phyloP scores from a whole-genome alignment of 2,888 invertebrate species.

The Cephalotes varians region DNA sequence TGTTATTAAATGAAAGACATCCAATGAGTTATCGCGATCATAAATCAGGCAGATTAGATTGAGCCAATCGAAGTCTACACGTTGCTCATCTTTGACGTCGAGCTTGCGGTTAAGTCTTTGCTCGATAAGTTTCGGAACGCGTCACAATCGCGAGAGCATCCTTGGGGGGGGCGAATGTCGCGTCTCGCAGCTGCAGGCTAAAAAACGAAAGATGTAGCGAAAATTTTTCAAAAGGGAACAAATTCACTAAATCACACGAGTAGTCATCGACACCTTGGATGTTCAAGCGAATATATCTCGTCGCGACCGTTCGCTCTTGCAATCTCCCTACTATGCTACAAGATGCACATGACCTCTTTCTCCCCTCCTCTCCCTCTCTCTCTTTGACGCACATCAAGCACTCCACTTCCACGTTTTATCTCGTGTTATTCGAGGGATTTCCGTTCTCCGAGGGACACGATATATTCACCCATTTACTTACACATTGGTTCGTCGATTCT shows the following conservation, averaged over 20 bases:
- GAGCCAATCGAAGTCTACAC: too few species aligned
- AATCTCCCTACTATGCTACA: background rate
- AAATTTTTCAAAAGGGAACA: background rate
- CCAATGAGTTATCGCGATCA: too few species aligned
- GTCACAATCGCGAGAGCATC: too few species aligned
- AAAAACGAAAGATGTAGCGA: background rate
- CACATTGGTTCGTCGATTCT: background rate
- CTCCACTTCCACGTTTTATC: constrained; percentile 3
- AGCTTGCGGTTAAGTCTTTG: background rate
- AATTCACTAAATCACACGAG: background rate
- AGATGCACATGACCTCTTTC: background rate
- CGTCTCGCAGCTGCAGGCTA: background rate
- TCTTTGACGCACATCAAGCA: background rate
- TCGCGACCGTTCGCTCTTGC: background rate
- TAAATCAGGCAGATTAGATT: too few species aligned
- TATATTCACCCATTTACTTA: background rate
- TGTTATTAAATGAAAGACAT: too few species aligned
- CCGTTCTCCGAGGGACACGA: background rate
- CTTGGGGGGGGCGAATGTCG: too few species aligned
- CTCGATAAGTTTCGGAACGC: background rate
- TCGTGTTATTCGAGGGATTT: background rate
- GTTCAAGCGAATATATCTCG: too few species aligned
- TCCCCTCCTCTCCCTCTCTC: background rate
- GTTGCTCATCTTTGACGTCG: too few species aligned
- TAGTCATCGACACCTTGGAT: background rate